A percentile compares a stretch with the other conserved stretches of the same genome.
These are phyloP conservation scores for Trogon surrucura DNA, from an alignment of 2,113 vertebrate genomes.

Conservation along the genomic window DNA sequence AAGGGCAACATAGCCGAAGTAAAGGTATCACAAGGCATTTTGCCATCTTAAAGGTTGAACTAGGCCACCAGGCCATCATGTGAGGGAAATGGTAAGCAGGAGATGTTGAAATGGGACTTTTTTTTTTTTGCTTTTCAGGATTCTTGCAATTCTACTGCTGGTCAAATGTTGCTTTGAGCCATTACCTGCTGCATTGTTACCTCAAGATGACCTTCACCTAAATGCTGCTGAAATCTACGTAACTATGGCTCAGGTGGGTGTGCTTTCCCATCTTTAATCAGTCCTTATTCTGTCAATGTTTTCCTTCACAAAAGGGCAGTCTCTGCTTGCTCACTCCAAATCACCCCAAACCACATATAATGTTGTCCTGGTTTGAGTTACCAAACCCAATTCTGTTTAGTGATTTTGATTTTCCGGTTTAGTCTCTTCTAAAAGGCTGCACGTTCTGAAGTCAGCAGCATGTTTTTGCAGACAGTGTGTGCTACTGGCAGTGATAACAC, in stretches of 20 bases:
- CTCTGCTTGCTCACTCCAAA: neutral
- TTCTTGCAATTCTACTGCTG: neutral
- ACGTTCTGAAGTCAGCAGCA: too few species aligned
- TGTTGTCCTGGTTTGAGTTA: too few species aligned
- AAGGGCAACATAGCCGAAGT: neutral
- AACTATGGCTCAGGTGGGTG: neutral
- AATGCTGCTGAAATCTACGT: neutral
- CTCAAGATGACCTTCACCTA: neutral
- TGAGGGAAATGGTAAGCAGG: neutral
- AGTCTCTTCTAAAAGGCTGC: too few species aligned
- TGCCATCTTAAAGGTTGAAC: neutral
- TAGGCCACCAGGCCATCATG: neutral
- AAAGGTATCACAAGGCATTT: neutral
- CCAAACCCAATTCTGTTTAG: too few species aligned
- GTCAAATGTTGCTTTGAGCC: neutral
- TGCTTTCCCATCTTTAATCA: neutral
- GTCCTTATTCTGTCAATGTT: neutral
- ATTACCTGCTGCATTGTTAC: neutral
- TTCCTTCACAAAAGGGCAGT: neutral
- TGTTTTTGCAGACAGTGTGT: too few species aligned
- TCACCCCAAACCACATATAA: neutral
- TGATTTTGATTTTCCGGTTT: too few species aligned
- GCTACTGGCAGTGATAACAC: too few species aligned
- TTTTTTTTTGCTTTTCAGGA: neutral
- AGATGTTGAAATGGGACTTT: neutral